Evolutionary conservation across 2,888 invertebrate genomes (phyloP), one percentile per base, ranked within the genome.

Genomic region (Gastrophysa polygoni): DNA sequence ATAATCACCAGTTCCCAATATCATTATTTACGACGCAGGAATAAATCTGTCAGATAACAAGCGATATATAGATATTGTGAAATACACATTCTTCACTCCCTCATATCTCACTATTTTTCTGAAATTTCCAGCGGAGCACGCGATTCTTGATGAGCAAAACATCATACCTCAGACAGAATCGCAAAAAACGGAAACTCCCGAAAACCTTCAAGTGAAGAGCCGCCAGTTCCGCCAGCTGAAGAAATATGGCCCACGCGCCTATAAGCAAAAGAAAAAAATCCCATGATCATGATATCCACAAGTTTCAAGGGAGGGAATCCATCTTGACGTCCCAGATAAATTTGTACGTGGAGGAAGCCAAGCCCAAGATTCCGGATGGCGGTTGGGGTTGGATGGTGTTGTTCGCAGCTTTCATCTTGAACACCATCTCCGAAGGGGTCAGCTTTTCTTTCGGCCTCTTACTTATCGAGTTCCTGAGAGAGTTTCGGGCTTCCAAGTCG

Each of bases 361-460:
- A 85, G 70, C 84, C 87, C 0, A 83, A 83, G 38, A 87, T 90
- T 44, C 93, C 92, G 0, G 93, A 93, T 72, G 93, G 93, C 0
- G 93, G 91, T 1, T 94, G 92, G 91, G 94, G 94, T 4, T 95
- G 95, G 95, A 85, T 94, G 21, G 91, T 97, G 1, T 96, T 97
- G 0, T 79, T 91, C 32, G 90, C 95, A 1, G 92, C 95, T 0
- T 88, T 97, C 69, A 79, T 94, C 47, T 89, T 95, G 60, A 95
- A 95, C 29, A 88, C 95, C 82, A 91, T 97, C 48, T 93, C 95
- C 29, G 97, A 97, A 80, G 98, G 97, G 0, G 89, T 96, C 59
- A 93, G 94, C 48, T 95, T 96, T 79, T 94, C 95, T 1, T 96
- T 96, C 79, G 98, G 97, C 0, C 83, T 96, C 16, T 85, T 97